Evolutionary conservation across 1,140 invertebrate species (phyloP).

Genomic region (Ostrea edulis): DNA sequence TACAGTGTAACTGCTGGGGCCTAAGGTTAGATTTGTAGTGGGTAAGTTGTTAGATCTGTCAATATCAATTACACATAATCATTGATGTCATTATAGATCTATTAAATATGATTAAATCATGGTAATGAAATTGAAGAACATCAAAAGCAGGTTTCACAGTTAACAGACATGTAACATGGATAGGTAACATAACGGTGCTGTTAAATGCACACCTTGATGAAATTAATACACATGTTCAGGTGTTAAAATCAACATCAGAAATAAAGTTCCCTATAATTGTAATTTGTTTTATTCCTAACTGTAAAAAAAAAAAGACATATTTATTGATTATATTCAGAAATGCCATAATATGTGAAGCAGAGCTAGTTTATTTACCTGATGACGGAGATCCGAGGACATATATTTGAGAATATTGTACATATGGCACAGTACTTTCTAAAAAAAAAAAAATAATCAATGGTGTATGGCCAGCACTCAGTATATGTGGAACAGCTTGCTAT

Average conservation of each 20-base stretch:
- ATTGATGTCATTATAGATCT: conserved; percentile 31
- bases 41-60: conserved; percentile 31
- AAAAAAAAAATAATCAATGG: neutral
- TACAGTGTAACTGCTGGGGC: conserved; percentile 14
- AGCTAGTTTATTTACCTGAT: neutral
- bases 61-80: conserved; percentile 34
- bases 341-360: neutral
- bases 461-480: neutral
- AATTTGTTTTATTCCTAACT: neutral
- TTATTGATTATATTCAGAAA: neutral
- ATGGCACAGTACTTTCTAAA: neutral
- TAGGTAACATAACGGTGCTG: neutral
- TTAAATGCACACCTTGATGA: conserved; percentile 13
- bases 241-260: neutral
- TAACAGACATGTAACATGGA: neutral
- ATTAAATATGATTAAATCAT: conserved; percentile 23
- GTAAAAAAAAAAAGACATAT: neutral
- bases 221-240: conserved; percentile 27
- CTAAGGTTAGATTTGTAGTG: conserved; percentile 23
- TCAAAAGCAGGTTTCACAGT: conserved; percentile 18
- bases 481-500: neutral
- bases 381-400: neutral
- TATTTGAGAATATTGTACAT: neutral
- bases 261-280: neutral
- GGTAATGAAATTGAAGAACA: neutral